Percentiles rank a stretch among this genome's conserved stretches.
These are phyloP conservation scores for Patella vulgata DNA, from an alignment of 1,140 invertebrate species.

Conservation along the genomic window DNA sequence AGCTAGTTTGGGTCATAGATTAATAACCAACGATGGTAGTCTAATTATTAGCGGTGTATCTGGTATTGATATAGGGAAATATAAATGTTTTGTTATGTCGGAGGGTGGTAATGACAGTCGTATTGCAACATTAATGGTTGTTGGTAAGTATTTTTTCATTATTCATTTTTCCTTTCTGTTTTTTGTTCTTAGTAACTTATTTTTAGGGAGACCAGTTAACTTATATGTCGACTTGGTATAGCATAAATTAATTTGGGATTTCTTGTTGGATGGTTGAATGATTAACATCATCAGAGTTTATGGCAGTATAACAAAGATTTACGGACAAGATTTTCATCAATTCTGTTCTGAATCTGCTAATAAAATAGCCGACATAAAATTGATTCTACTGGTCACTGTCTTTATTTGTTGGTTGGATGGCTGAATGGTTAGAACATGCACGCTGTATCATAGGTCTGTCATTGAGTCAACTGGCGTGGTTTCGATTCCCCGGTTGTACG, in stretches of 20 bases:
- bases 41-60: conserved; percentile 67
- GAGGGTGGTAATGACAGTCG: conserved; percentile 92
- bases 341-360: too few relatives aligned
- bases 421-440: too few relatives aligned
- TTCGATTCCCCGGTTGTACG: too few relatives aligned
- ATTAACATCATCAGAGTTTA: too few relatives aligned
- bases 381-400: too few relatives aligned
- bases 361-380: too few relatives aligned
- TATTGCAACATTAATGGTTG: conserved; percentile 71
- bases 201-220: neutral
- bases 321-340: too few relatives aligned
- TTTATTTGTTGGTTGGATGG: too few relatives aligned
- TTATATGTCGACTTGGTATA: neutral
- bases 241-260: neutral
- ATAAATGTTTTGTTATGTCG: conserved; percentile 78
- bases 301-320: too few relatives aligned
- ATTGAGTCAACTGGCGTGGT: too few relatives aligned
- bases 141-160: conserved; percentile 50
- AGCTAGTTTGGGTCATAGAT: conserved; percentile 16
- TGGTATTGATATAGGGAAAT: conserved; percentile 69
- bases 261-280: too few relatives aligned
- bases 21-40: conserved; percentile 64
- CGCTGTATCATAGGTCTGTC: too few relatives aligned
- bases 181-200: neutral
- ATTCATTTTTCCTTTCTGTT: neutral